A percentile compares a stretch with the other conserved stretches of the same genome.
Evolutionary conservation across 2,888 invertebrate genomes (phyloP).

Genomic region (Oscheius sp.): DNA sequence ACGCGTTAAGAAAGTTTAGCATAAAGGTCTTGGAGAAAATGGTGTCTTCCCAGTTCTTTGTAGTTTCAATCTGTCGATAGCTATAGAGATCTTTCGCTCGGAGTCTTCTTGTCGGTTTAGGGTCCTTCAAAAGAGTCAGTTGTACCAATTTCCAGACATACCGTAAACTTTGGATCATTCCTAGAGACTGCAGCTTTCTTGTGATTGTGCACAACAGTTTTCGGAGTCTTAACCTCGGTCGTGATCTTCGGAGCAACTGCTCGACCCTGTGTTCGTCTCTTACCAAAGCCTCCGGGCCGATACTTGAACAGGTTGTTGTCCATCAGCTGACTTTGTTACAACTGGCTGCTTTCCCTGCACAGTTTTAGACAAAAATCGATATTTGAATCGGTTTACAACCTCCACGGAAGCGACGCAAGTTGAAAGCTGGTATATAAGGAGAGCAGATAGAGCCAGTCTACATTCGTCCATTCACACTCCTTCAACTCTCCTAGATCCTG

Average conservation of each 20-base stretch:
- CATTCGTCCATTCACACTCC: not conserved
- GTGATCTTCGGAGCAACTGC: slow-evolving; percentile 7
- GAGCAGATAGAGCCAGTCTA: no score
- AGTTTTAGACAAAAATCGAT: not conserved
- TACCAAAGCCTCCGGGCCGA: slow-evolving; percentile 10
- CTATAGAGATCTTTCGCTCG: slow-evolving; percentile 12
- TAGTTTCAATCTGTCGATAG: slow-evolving; percentile 5
- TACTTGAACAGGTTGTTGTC: slow-evolving; percentile 7
- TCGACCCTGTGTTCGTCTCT: not conserved
- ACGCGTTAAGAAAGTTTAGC: not conserved
- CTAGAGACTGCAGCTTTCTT: not conserved
- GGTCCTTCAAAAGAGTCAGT: not conserved
- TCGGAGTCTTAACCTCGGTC: not conserved
- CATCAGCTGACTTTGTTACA: not conserved
- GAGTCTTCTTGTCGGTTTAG: not conserved
- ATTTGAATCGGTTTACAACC: not conserved
- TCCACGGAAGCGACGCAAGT: not conserved
- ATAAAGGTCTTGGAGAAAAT: slow-evolving; percentile 14
- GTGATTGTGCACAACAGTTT: slow-evolving; percentile 3
- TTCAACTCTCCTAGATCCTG: not conserved
- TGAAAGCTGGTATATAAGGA: not conserved
- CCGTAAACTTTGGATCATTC: slow-evolving; percentile 9
- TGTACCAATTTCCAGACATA: not conserved
- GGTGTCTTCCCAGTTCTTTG: slow-evolving; percentile 21
- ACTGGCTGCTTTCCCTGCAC: not conserved